These are phyloP conservation scores for Echinops telfairi DNA, from an alignment of 2,113 vertebrate genomes.

Conservation along the genomic window DNA sequence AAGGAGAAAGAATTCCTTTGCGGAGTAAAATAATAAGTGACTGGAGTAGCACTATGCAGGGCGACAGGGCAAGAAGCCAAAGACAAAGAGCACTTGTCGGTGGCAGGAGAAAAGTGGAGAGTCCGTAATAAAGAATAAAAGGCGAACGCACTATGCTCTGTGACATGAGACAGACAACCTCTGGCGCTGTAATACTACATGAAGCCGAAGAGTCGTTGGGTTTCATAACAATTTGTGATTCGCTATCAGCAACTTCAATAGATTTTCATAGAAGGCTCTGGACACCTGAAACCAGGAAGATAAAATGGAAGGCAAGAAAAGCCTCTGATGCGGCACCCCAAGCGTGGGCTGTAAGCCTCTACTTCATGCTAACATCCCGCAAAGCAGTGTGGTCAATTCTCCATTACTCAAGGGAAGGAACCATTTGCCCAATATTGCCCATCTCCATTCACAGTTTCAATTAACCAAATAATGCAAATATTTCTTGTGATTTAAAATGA, in stretches of 20 bases:
- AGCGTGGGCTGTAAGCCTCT: neutral
- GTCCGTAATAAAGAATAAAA: neutral
- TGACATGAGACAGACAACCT: neutral
- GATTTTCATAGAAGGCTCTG: neutral
- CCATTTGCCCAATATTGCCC: neutral
- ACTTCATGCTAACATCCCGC: neutral
- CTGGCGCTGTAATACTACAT: neutral
- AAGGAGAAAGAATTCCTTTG: neutral
- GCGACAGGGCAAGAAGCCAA: neutral
- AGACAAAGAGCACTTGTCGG: neutral
- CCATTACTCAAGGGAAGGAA: neutral
- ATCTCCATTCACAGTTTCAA: neutral
- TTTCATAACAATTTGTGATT: neutral
- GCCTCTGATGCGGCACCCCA: neutral
- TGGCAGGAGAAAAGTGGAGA: neutral
- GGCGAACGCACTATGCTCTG: neutral
- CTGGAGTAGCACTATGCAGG: neutral
- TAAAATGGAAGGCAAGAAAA: neutral
- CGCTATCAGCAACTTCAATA: neutral
- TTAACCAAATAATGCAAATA: neutral
- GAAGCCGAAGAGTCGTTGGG: neutral
- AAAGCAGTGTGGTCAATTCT: fast-evolving
- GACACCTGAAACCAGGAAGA: neutral
- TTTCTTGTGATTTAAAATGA: neutral
- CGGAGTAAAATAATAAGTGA: neutral